phyloP scores from a whole-genome alignment of 2,888 invertebrate species.

The Anorthoa munda region DNA sequence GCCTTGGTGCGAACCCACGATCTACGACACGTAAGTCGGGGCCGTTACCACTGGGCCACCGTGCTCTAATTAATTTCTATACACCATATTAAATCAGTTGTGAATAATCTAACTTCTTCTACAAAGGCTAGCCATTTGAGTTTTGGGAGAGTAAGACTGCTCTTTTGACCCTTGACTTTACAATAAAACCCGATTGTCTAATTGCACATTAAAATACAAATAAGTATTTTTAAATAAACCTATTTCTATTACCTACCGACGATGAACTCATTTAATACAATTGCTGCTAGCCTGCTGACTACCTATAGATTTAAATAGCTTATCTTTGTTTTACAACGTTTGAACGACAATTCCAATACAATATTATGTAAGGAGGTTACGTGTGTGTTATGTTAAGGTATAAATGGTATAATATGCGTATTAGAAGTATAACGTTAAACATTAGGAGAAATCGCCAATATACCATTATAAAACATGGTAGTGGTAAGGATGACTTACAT shows the following conservation, averaged over 20 bases:
- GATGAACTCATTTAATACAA: neutral
- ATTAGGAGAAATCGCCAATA: neutral
- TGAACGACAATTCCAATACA: conserved; percentile 1
- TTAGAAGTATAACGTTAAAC: conserved; percentile 12
- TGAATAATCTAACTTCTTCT: too few relatives aligned
- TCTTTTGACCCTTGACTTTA: too few relatives aligned
- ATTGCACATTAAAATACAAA: too few relatives aligned
- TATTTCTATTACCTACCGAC: neutral
- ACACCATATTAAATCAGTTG: too few relatives aligned
- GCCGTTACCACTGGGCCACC: too few relatives aligned
- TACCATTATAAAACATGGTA: neutral
- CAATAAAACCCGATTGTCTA: too few relatives aligned
- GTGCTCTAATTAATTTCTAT: too few relatives aligned
- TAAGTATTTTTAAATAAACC: neutral
- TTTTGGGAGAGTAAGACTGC: too few relatives aligned
- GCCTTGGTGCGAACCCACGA: too few relatives aligned
- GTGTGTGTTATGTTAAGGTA: neutral
- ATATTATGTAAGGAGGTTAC: conserved; percentile 28
- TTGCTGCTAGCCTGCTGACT: neutral
- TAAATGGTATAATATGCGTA: neutral
- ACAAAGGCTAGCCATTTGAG: too few relatives aligned
- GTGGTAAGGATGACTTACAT: neutral
- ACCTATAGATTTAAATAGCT: conserved; percentile 20
- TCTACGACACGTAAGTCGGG: too few relatives aligned
- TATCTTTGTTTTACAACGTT: conserved; percentile 39